Conservation (phyloP, 2,888 invertebrate species). For the Ormyrus pomaceus region DNA sequence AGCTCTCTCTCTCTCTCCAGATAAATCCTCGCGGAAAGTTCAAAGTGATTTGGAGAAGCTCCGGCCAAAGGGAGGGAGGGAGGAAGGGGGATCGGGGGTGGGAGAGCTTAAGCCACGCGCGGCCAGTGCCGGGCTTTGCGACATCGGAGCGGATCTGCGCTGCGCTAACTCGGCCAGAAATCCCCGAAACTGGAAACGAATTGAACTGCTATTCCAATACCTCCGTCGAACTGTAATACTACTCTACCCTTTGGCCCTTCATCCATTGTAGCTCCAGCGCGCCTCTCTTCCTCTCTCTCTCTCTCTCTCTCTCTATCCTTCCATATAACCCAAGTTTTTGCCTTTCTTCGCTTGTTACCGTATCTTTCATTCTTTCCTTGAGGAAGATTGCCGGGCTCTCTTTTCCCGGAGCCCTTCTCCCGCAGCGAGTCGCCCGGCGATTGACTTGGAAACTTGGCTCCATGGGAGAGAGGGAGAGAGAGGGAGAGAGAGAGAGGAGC, state of each 20-base stretch:
- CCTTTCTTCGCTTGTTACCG: conserved; percentile 27
- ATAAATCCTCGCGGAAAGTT: conserved; percentile 8
- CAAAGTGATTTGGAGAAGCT: conserved; percentile 24
- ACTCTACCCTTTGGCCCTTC: conserved; percentile 10
- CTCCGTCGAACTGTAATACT: conserved; percentile 13
- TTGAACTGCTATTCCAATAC: conserved; percentile 45
- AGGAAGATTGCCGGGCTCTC: conserved; percentile 26
- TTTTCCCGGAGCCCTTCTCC: background rate
- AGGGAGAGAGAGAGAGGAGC: background rate
- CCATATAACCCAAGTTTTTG: conserved; percentile 5
- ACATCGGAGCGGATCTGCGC: background rate
- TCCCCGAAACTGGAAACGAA: conserved; percentile 42
- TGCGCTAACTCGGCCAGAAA: conserved; percentile 35
- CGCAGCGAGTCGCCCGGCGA: conserved; percentile 8
- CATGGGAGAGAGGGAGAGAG: conserved; percentile 1
- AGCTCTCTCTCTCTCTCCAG: conserved; percentile 15
- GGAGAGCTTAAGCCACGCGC: conserved; percentile 16
- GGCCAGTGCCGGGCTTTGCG: conserved; percentile 36
- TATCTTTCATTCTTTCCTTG: conserved; percentile 13
- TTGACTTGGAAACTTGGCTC: conserved; percentile 37
- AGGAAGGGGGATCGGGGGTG: background rate
- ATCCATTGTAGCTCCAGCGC: background rate
- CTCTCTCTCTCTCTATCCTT: background rate
- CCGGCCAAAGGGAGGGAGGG: background rate
- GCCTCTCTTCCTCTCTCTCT: background rate